Evolutionary conservation across 2,888 invertebrate genomes (phyloP).

Genomic region (Philaethria dido): DNA sequence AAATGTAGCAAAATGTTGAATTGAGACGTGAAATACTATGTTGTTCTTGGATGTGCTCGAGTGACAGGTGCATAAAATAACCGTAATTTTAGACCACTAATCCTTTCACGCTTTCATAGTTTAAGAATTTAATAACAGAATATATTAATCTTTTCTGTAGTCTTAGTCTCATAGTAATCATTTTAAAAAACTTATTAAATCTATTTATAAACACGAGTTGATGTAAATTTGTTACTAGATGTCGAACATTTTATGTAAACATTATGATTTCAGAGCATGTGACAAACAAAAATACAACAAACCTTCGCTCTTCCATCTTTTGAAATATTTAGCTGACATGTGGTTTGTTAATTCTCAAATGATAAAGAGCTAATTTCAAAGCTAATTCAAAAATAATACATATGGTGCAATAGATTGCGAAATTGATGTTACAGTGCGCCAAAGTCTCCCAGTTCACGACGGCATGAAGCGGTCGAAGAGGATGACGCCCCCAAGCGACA

Average conservation of each 20-base stretch:
- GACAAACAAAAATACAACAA: background rate
- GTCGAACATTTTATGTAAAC: background rate
- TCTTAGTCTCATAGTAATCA: background rate
- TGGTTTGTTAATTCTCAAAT: constrained; percentile 6
- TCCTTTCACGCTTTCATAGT: constrained; percentile 47
- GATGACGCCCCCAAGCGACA: constrained; percentile 79
- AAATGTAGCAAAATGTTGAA: constrained; percentile 39
- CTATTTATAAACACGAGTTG: background rate
- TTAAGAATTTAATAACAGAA: constrained; percentile 27
- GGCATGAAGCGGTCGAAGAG: constrained; percentile 57
- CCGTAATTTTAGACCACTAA: constrained; percentile 50
- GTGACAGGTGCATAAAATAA: constrained; percentile 62
- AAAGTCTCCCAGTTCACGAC: constrained; percentile 52
- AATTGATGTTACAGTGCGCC: constrained; percentile 68
- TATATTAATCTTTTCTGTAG: background rate
- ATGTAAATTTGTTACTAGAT: background rate
- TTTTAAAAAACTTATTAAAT: background rate
- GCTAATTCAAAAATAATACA: constrained; percentile 9
- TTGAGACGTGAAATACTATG: constrained; percentile 52
- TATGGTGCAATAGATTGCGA: constrained; percentile 61
- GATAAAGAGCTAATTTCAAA: constrained; percentile 8
- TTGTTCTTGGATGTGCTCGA: constrained; percentile 62
- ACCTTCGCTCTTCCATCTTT: no score
- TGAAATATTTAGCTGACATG: background rate
- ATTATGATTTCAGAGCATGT: background rate